These are phyloP conservation scores for Azemiops feae DNA, from an alignment of 2,113 vertebrate species.

Conservation along the genomic window DNA sequence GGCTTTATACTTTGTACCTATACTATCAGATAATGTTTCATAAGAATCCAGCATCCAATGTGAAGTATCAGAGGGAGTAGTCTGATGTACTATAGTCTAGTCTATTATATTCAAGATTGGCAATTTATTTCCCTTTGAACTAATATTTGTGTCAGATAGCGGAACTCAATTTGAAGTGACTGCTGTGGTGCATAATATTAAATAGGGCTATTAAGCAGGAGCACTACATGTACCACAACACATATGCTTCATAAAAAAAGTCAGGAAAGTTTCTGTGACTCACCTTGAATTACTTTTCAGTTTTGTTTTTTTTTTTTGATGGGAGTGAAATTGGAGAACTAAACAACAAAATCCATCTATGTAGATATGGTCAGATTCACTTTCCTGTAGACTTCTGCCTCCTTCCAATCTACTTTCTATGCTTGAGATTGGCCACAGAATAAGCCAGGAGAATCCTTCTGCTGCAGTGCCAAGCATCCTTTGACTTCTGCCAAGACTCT, in stretches of 20 bases:
- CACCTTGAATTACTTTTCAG: slow-evolving; percentile 23
- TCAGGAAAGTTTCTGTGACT: slow-evolving; percentile 8
- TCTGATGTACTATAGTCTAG: background rate
- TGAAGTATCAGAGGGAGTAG: background rate
- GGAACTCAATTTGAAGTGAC: background rate
- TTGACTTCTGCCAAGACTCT: slow-evolving; percentile 59
- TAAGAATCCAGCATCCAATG: background rate
- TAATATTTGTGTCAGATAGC: background rate
- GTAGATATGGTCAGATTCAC: slow-evolving; percentile 42
- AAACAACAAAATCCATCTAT: slow-evolving; percentile 49
- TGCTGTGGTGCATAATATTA: background rate
- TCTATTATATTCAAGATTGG: slow-evolving; percentile 12
- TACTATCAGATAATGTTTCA: background rate
- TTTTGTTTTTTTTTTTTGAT: background rate
- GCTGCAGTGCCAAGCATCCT: slow-evolving; percentile 58
- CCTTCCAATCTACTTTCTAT: slow-evolving; percentile 38
- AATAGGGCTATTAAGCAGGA: background rate
- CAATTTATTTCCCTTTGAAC: background rate
- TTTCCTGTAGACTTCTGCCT: slow-evolving; percentile 33
- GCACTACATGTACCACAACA: background rate
- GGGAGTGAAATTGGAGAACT: slow-evolving; percentile 36
- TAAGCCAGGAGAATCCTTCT: slow-evolving; percentile 41
- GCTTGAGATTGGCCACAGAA: slow-evolving; percentile 49
- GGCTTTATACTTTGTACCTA: background rate
- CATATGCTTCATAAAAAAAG: background rate